Base-by-base conservation (phyloP, 2,797 vertebrate species). In the Sternarchorhynchus goeldii region DNA sequence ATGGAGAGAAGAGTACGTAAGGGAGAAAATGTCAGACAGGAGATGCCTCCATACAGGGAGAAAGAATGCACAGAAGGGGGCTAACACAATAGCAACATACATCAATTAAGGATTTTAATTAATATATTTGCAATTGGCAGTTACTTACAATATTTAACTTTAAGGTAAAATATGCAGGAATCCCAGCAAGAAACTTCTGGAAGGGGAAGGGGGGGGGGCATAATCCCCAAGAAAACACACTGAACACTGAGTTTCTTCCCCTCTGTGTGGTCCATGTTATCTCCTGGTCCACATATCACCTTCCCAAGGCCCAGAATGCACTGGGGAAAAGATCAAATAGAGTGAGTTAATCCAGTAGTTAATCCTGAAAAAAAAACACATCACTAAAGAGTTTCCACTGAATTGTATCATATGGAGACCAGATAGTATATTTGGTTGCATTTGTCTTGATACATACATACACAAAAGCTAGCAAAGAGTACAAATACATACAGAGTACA, bases 331-430 rank as follows among this genome's bases (percentile, higher is more conserved):
- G 73, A 50, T 73, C 55, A 76, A 58, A 66, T 6, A n/a, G 14
- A 62, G 45, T 8, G 39, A 36, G 67, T 53, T 45, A 67, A 56
- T 81, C 64, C 39, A 71, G 20, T 58, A 20, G 20, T 76, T 57
- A 18, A 76, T 67, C 74, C 63, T n/a, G 32, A n/a, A 76, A 39
- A 75, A 71, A 39, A 75, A 70, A 18, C n/a, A 45, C 32, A 75
- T 20, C 71, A 58, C 69, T 36, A 75, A 34, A 58, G 14, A 45
- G 34, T 59, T 58, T 53, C 36, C 64, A 21, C 53, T 8, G 7
- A 36, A 53, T n/a, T 29, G 58, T 36, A 58, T 41, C 53, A 66
- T 1, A 45, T 50, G 36, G 57, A 12, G 21, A 73, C 21, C 45
- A 21, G 39, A 67, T 68, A 29, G 29, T 53, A 66, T 45, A 29